These are phyloP conservation scores for Nyctalus aviator DNA, from an alignment of 2,797 vertebrate species.

Conservation along the genomic window DNA sequence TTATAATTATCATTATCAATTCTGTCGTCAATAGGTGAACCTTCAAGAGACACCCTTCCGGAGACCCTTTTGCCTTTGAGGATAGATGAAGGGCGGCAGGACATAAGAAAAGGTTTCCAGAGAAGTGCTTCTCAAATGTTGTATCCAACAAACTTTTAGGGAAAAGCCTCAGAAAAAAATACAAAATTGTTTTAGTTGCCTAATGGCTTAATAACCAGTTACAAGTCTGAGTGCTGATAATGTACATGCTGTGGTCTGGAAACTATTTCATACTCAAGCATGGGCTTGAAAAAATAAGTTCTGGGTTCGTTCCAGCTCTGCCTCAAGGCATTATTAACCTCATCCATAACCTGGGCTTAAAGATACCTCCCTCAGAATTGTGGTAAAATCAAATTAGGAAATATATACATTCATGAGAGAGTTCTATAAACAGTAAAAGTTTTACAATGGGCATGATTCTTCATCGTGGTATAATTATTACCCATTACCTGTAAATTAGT, in stretches of 20 bases:
- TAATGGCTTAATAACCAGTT: not conserved
- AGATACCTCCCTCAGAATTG: not conserved
- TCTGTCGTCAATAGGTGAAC: not conserved
- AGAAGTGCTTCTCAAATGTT: conserved; percentile 19
- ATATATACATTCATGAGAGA: not conserved
- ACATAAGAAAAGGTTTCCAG: not conserved
- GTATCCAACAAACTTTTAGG: conserved; percentile 5
- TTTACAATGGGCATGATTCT: not conserved
- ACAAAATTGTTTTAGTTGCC: not conserved
- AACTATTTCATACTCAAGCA: conserved; percentile 11
- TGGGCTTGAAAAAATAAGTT: not conserved
- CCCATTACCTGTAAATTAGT: not conserved
- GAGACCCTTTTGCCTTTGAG: not conserved
- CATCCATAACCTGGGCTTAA: not conserved
- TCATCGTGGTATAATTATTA: not conserved
- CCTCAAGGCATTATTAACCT: not conserved
- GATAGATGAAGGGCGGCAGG: not conserved
- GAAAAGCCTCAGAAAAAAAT: not conserved
- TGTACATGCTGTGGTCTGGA: not conserved
- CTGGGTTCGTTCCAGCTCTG: not conserved
- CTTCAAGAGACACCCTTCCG: not conserved
- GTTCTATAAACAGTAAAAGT: not conserved
- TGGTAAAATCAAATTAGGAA: conserved; percentile 13
- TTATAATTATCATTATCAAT: not conserved
- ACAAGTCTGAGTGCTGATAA: not conserved